A percentile compares a stretch with the other conserved stretches of the same genome.
Conservation (phyloP, 2,113 vertebrate species). For the Zosterops borbonicus region DNA sequence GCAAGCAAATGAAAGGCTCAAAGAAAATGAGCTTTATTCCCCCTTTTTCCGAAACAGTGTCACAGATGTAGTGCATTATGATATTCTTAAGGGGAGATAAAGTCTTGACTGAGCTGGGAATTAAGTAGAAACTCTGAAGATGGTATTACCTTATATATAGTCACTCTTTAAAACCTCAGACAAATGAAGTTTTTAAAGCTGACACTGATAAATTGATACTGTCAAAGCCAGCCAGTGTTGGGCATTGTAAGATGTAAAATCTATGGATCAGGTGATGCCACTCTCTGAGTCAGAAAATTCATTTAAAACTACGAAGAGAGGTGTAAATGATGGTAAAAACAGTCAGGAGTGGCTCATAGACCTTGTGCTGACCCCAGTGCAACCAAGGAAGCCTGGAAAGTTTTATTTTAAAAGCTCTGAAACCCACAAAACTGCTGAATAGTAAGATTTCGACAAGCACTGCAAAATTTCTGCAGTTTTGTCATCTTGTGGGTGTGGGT, state of each 20-base stretch:
- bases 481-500: constrained; percentile 19
- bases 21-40: background rate
- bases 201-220: fast-evolving
- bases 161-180: background rate
- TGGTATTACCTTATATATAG: background rate
- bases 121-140: background rate
- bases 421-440: constrained; percentile 41
- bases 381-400: background rate
- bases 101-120: background rate
- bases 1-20: background rate
- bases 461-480: constrained; percentile 47
- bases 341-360: background rate
- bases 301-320: background rate
- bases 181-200: background rate
- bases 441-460: constrained; percentile 11
- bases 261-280: background rate
- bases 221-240: background rate
- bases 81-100: background rate
- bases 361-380: background rate
- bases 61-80: fast-evolving
- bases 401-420: background rate
- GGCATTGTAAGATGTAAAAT: background rate
- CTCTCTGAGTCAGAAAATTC: background rate
- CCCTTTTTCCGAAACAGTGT: background rate
- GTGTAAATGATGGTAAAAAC: background rate